phyloP scores from a whole-genome alignment of 2,888 invertebrate species.

The Eubasilissa splendida region DNA sequence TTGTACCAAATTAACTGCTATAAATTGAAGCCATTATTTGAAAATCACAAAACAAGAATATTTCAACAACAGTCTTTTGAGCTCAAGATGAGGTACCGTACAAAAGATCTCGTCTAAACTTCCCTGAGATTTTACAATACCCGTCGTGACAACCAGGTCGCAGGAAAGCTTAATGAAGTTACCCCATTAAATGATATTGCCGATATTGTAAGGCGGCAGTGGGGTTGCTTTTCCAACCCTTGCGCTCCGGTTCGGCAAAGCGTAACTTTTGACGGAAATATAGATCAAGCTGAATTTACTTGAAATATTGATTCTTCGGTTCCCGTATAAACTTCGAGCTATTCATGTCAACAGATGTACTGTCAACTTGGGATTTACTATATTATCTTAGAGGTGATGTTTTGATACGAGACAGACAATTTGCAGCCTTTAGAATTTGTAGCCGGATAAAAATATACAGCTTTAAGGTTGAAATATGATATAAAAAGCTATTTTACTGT shows the following conservation, averaged over 20 bases:
- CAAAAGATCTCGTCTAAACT: neutral
- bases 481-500: no score
- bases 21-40: neutral
- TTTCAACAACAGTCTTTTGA: neutral
- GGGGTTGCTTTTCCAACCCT: slow-evolving; percentile 9
- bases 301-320: slow-evolving; percentile 15
- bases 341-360: no score
- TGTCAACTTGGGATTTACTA: no score
- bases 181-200: slow-evolving; percentile 34
- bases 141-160: slow-evolving; percentile 12
- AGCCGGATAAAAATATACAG: no score
- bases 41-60: neutral
- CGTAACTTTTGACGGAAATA: slow-evolving; percentile 1
- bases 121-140: slow-evolving; percentile 11
- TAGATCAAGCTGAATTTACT: slow-evolving; percentile 20
- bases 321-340: no score
- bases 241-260: neutral
- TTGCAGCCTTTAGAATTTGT: no score
- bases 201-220: slow-evolving; percentile 23
- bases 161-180: slow-evolving; percentile 31
- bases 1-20: neutral
- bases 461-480: no score
- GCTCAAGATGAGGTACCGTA: neutral
- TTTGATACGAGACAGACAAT: no score
- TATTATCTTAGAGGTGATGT: no score